Evolutionary conservation across 2,888 invertebrate genomes (phyloP), one percentile per base, ranked within the genome.

Genomic region (Smittia sp.): DNA sequence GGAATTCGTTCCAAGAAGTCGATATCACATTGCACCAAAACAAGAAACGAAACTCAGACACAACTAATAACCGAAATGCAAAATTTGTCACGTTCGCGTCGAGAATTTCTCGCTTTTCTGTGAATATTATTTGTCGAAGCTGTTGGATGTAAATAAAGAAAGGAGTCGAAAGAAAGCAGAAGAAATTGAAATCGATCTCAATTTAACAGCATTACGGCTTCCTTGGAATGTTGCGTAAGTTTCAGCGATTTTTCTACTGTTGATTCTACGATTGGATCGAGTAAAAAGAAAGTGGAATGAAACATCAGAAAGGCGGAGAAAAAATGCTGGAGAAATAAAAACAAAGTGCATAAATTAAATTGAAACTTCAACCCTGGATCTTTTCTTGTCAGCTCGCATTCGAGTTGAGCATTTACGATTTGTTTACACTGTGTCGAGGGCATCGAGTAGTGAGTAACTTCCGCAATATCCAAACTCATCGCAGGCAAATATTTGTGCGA

Each of bases 261-360:
- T 15, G 11, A 9, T 58, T 58, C 22, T 6, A 58, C 7, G 22
- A 13, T 18, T 58, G 20, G 22, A 20, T 18, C 38, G 11, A 38
- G 38, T 9, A 38, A 58, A 58, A 58, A 58, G 3, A 58, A 7
- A 3, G 22, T 6, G 46, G n/a, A n/a, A n/a, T 52, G 24, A 62
- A 63, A 63, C 63, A 63, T 22, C 63, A 63, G 7, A 63, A 63
- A 63, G 63, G 63, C 63, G 63, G 63, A 63, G 63, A 22, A n/a
- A 27, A n/a, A 62, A 62, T 62, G 20, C 20, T 11, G 18, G 20
- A 62, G n/a, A n/a, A 62, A 52, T 52, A 52, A n/a, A 58, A 22
- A 22, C 58, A 58, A 58, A 58, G 22, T 58, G 22, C 58, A 22
- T 58, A 58, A 58, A 58, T 58, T 58, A 58, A 58, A 58, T 58